Evolutionary conservation across 2,113 vertebrate species (phyloP).

Genomic region (Rutilus rutilus): DNA sequence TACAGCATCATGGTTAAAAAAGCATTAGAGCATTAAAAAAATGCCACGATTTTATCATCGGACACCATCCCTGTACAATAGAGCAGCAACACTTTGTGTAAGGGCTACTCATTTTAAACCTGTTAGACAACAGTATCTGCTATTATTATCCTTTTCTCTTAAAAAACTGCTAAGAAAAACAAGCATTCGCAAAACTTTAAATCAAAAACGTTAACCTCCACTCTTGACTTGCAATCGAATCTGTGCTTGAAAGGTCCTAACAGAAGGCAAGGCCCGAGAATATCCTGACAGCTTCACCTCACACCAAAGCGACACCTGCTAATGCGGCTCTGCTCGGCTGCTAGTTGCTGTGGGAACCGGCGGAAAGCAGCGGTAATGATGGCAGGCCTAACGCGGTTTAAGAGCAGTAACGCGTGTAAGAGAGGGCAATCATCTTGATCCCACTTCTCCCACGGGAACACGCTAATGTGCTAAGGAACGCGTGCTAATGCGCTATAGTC

Average conservation of each 20-base stretch:
- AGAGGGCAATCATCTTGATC: slow-evolving; percentile 80
- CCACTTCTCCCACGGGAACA: slow-evolving; percentile 76
- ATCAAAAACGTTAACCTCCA: not conserved
- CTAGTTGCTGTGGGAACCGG: slow-evolving; percentile 74
- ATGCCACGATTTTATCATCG: not conserved
- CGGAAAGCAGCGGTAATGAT: slow-evolving; percentile 81
- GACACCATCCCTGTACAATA: not conserved
- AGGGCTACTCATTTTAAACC: not conserved
- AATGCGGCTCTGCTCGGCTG: slow-evolving; percentile 58
- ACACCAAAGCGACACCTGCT: slow-evolving; percentile 52
- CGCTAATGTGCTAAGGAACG: slow-evolving; percentile 75
- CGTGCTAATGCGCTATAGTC: slow-evolving; percentile 77
- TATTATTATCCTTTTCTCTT: not conserved
- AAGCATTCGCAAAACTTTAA: not conserved
- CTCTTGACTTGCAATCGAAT: not conserved
- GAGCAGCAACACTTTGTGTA: not conserved
- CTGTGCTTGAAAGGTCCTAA: not conserved
- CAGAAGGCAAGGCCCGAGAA: not conserved
- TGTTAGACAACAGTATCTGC: not conserved
- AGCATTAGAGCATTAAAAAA: no score
- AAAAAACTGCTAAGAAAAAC: not conserved
- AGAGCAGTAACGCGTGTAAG: slow-evolving; percentile 80
- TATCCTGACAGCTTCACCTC: slow-evolving; percentile 49
- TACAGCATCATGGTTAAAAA: not conserved
- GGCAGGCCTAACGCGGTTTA: slow-evolving; percentile 80